These are phyloP conservation scores for Chelidonichthys spinosus DNA, from an alignment of 2,797 vertebrate species.

Conservation along the genomic window DNA sequence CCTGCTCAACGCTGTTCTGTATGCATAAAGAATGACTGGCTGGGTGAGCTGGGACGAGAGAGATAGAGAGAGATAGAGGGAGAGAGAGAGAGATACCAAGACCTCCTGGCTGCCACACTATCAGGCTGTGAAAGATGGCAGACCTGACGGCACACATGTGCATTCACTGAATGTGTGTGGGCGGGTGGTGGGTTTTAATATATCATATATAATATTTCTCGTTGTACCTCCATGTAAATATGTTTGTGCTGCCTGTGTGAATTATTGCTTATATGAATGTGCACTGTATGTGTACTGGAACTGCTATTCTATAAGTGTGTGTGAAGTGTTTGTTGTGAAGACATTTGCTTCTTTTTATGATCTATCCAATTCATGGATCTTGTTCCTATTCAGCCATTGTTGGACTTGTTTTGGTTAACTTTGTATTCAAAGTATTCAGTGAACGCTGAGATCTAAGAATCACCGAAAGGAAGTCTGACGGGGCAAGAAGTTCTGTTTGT, in stretches of 20 bases:
- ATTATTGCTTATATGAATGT: slow-evolving; percentile 6
- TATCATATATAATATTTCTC: background rate
- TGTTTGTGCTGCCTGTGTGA: slow-evolving; percentile 21
- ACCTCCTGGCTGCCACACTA: slow-evolving; percentile 64
- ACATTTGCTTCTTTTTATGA: background rate
- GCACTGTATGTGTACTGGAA: slow-evolving; percentile 21
- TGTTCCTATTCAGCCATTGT: background rate
- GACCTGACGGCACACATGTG: slow-evolving; percentile 46
- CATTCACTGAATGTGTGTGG: slow-evolving; percentile 15
- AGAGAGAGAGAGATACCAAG: slow-evolving; percentile 40
- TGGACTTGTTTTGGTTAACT: background rate
- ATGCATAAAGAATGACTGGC: slow-evolving; percentile 47
- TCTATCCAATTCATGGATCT: background rate
- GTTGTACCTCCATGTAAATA: slow-evolving; percentile 38
- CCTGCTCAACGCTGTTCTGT: slow-evolving; percentile 26
- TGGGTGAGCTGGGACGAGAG: slow-evolving; percentile 31
- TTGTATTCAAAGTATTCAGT: background rate
- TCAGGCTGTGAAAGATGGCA: slow-evolving; percentile 63
- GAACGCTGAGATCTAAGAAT: background rate
- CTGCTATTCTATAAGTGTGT: slow-evolving; percentile 1
- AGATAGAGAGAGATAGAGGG: slow-evolving; percentile 22
- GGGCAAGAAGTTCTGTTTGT: background rate
- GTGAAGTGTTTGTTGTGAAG: background rate
- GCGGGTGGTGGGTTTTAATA: slow-evolving; percentile 35
- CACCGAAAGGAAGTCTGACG: background rate